Evolutionary conservation across 1,140 invertebrate genomes (phyloP).

Genomic region (Whitmania pigra): DNA sequence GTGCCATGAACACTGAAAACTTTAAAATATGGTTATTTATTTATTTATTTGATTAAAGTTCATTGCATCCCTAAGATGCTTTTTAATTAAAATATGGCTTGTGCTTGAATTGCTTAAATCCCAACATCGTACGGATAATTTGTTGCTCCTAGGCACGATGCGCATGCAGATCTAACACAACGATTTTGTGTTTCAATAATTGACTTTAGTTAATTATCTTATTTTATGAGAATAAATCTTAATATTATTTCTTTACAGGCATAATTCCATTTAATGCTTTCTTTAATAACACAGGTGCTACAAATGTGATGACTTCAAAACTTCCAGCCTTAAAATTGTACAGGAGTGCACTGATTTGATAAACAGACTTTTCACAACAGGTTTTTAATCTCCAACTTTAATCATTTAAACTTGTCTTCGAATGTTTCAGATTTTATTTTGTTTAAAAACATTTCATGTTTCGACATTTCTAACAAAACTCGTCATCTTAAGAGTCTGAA

Average conservation of each 20-base stretch:
- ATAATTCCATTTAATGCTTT: too few relatives aligned
- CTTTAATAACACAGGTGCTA: slow-evolving; percentile 39
- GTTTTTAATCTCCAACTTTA: background rate
- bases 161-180: background rate
- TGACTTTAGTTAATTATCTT: background rate
- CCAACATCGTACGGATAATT: background rate
- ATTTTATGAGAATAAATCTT: background rate
- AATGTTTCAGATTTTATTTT: background rate
- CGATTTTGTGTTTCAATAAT: background rate
- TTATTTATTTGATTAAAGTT: too few relatives aligned
- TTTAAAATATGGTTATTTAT: slow-evolving; percentile 5
- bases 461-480: background rate
- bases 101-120: background rate
- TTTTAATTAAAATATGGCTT: too few relatives aligned
- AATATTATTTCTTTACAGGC: background rate
- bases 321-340: slow-evolving; percentile 36
- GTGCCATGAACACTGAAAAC: background rate
- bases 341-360: slow-evolving; percentile 38
- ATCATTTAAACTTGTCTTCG: background rate
- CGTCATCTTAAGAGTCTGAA: background rate
- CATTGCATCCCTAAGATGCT: too few relatives aligned
- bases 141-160: background rate
- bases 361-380: slow-evolving; percentile 30
- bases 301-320: slow-evolving; percentile 42
- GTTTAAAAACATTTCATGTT: background rate